phyloP scores from a whole-genome alignment of 2,797 vertebrate genomes.

The Bovichtus variegatus region DNA sequence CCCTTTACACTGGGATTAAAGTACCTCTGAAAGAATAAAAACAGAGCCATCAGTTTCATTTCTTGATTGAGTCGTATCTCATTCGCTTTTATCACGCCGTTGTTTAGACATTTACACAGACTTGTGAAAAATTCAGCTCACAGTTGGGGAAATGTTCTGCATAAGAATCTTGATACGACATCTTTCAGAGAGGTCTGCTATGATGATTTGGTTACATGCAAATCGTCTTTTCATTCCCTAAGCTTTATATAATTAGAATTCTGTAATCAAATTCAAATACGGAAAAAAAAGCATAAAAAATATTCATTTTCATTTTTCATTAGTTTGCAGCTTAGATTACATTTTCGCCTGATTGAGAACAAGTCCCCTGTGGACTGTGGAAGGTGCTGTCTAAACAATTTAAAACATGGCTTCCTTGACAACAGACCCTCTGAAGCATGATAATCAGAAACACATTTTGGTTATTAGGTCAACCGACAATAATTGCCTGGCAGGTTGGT shows the following conservation, averaged over 20 bases:
- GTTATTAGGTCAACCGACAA: conserved; percentile 79
- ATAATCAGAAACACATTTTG: conserved; percentile 81
- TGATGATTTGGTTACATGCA: conserved; percentile 52
- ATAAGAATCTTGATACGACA: conserved; percentile 48
- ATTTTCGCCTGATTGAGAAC: conserved; percentile 70
- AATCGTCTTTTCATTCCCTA: conserved; percentile 48
- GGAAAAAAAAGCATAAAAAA: conserved; percentile 39
- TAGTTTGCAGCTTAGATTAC: conserved; percentile 70
- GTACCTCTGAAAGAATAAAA: conserved; percentile 68
- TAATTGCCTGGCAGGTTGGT: conserved; percentile 80
- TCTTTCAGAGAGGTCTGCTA: conserved; percentile 22
- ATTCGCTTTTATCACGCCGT: conserved; percentile 72
- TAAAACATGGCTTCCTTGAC: conserved; percentile 73
- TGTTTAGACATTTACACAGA: conserved; percentile 78
- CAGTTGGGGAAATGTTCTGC: conserved; percentile 59
- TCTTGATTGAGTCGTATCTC: conserved; percentile 80
- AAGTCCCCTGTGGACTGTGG: conserved; percentile 56
- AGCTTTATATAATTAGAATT: conserved; percentile 56
- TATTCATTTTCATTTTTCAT: conserved; percentile 61
- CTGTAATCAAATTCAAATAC: conserved; percentile 55
- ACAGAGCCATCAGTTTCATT: conserved; percentile 63
- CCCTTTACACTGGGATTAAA: conserved; percentile 45
- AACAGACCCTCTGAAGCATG: conserved; percentile 72
- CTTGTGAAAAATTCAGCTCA: conserved; percentile 73
- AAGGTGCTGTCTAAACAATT: conserved; percentile 77